Evolutionary conservation across 2,113 vertebrate species (phyloP), one percentile per base, ranked within the genome.

Genomic region (Rhynchopsitta pachyrhyncha): DNA sequence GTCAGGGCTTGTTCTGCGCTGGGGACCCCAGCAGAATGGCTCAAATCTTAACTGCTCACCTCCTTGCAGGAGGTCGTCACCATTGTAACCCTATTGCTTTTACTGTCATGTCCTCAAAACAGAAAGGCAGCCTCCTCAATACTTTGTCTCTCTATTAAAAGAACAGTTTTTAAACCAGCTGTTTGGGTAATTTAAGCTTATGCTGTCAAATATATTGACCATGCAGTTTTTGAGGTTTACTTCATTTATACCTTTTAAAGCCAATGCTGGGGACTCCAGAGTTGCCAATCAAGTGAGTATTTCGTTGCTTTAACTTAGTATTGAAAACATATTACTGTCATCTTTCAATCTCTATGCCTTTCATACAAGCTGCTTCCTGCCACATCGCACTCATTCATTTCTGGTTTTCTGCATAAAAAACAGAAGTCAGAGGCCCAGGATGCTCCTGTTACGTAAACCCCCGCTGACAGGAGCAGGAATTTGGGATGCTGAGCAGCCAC

Each of bases 241-340:
- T 97, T 96, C 62, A 91, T 88, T 97, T 92, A 63, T 84, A 96
- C 57, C 93, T 95, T 97, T 92, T 69, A 71, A 88, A 76, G 70
- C 15, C 82, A 63, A 55, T 64, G 64, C 84, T 19, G 2, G 74
- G 78, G 55, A 55, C 64, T 57, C 75, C 2, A 35, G 63, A 74
- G 46, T 35, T 82, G 78, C 53, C 73, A 55, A 44, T 94, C 62
- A 85, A 88, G 80, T 5, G 8, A 88, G 44, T 55, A 74, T 92
- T 97, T 94, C 44, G 79, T n/a, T 82, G 63, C 55, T 47, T 87
- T 70, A 83, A 86, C 24, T 69, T 86, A 52, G 44, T 29, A 96
- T 8, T 85, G 81, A 94, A 93, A 94, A 91, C n/a, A 46, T 52
- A 84, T 69, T 89, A 79, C 66, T n/a, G 59, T 59, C 42, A 97